Conservation (phyloP, 2,797 vertebrate genomes). For the Orientallactaga sibirica region DNA sequence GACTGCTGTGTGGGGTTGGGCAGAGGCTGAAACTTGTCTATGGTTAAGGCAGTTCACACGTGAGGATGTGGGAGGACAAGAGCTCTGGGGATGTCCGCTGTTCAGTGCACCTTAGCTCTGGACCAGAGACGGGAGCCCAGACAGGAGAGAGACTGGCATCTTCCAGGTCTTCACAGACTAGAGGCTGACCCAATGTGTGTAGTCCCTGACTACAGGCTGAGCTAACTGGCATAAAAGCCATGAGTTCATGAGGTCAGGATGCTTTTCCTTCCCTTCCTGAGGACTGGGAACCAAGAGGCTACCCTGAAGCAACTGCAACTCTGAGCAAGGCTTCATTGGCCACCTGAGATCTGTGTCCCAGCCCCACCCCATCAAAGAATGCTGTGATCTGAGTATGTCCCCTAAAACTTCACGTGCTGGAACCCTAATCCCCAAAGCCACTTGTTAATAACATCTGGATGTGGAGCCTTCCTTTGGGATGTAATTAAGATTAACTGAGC, state of each 20-base stretch:
- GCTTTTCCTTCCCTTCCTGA: not conserved
- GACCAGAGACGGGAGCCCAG: not conserved
- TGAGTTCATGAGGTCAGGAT: not conserved
- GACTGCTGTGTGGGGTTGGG: too few species aligned
- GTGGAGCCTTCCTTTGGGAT: not conserved
- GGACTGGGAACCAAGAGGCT: not conserved
- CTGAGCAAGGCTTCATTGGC: not conserved
- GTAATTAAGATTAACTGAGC: not conserved
- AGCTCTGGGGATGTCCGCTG: not conserved
- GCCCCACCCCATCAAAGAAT: too few species aligned
- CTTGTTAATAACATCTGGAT: not conserved
- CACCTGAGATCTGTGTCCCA: not conserved
- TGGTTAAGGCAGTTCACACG: too few species aligned
- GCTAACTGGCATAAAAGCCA: not conserved
- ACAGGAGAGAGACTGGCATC: not conserved
- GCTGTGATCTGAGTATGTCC: too few species aligned
- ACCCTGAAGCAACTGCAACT: too few species aligned
- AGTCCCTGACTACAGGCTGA: not conserved
- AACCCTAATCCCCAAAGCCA: not conserved
- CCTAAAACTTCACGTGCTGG: not conserved
- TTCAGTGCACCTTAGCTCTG: not conserved
- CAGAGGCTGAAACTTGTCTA: too few species aligned
- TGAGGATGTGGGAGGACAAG: not conserved
- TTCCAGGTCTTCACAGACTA: not conserved
- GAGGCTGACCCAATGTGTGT: not conserved